Base-by-base conservation (phyloP, 1,140 invertebrate species). In the Temnothorax nylanderi region DNA sequence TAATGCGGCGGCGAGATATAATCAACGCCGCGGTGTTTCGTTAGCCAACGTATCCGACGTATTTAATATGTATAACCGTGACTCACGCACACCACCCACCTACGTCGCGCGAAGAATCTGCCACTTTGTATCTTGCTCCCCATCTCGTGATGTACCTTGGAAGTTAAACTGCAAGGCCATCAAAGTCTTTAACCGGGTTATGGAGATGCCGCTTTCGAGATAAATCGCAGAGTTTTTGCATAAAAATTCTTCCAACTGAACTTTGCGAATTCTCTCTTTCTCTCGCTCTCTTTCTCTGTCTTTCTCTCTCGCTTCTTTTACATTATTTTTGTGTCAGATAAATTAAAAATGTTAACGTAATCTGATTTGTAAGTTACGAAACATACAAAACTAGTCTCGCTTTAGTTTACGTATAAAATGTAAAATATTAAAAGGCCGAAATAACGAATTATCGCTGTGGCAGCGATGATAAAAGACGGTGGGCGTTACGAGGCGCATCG, bases 161-260 rank as follows among this genome's bases (percentile, higher is more conserved):
- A 87, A 85, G 84, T 88, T 62, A 85, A 88, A 75, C 89, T 88
- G 87, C 89, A 88, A 90, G 89, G 89, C 89, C 87, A 90, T 90
- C 88, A 85, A 86, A 90, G 74, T 82, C 89, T 90, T 89, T 87
- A 86, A 78, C 89, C 88, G 86, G 77, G 89, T 90, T 90, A 89
- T 78, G 75, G 78, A 90, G 89, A 90, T 90, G 89, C 89, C 89
- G 89, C 89, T 77, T 88, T 90, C 78, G 56, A 90, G 89, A 90
- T 90, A 89, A 64, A 77, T 88, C 69, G 44, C 62, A 62, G 76
- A 84, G 87, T 89, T 90, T 90, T 84, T 74, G 80, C 80, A 84
- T 74, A 75, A 75, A 84, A 84, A 84, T 84, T 84, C 56, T 49
- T 60, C n/a, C 51, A 37, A 49, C 80, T 82, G 10, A 72, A 58